These are phyloP conservation scores for Trematomus bernacchii DNA, from an alignment of 2,797 vertebrate genomes.

Conservation along the genomic window DNA sequence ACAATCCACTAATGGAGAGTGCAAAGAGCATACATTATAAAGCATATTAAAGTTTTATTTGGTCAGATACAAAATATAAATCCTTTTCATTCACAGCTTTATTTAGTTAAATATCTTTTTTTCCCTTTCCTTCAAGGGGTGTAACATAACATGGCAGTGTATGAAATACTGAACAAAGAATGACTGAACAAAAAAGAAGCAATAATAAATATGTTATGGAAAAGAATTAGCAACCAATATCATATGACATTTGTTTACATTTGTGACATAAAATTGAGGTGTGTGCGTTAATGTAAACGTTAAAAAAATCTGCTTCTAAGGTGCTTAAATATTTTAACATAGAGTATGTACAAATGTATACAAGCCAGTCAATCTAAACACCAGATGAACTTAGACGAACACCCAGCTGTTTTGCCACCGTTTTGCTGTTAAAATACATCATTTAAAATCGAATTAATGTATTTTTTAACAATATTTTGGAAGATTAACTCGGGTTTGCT, in stretches of 20 bases:
- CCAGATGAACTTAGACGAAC: slow-evolving; percentile 3
- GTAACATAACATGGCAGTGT: slow-evolving; percentile 31
- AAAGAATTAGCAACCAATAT: slow-evolving; percentile 9
- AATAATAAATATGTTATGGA: slow-evolving; percentile 39
- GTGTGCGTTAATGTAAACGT: slow-evolving; percentile 39
- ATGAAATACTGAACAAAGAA: slow-evolving; percentile 37
- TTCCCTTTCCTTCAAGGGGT: not conserved
- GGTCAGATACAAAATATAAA: slow-evolving; percentile 47
- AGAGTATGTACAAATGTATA: slow-evolving; percentile 65
- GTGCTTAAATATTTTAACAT: slow-evolving; percentile 45
- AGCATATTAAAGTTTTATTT: slow-evolving; percentile 38
- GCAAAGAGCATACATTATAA: slow-evolving; percentile 21
- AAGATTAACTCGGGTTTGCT: slow-evolving; percentile 3
- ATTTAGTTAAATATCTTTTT: not conserved
- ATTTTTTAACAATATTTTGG: not conserved
- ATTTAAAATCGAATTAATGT: not conserved
- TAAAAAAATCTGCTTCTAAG: slow-evolving; percentile 47
- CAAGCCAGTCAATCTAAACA: slow-evolving; percentile 42
- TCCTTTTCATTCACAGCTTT: slow-evolving; percentile 34
- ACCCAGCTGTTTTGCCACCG: not conserved
- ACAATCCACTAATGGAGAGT: slow-evolving; percentile 22
- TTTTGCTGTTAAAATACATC: slow-evolving; percentile 3
- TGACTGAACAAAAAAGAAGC: slow-evolving; percentile 25
- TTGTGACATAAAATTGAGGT: slow-evolving; percentile 46
- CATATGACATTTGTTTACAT: slow-evolving; percentile 37